A percentile compares a stretch with the other conserved stretches of the same genome.
phyloP scores from a whole-genome alignment of 2,113 vertebrate genomes.

The Mormyrus lacerda region DNA sequence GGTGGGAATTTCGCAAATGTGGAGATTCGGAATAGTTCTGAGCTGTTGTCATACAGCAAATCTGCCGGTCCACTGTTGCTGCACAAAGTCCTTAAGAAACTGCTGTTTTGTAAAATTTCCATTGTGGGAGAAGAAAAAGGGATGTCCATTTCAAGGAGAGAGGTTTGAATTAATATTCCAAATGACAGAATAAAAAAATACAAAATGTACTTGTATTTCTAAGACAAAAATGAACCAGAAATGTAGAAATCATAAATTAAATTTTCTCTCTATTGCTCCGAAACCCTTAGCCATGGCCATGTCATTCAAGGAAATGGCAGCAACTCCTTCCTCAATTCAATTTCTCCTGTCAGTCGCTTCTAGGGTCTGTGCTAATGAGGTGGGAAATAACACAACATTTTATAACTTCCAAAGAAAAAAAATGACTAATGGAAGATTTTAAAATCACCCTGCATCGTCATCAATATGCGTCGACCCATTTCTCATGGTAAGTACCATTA shows the following conservation, averaged over 20 bases:
- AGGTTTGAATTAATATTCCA: conserved; percentile 60
- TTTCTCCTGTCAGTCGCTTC: neutral
- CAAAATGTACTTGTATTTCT: neutral
- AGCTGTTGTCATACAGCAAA: conserved; percentile 81
- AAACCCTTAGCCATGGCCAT: neutral
- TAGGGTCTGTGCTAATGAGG: neutral
- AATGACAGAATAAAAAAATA: neutral
- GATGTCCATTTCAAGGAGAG: conserved; percentile 79
- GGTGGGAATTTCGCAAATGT: conserved; percentile 77
- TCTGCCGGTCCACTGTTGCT: conserved; percentile 63
- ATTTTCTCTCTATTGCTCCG: neutral
- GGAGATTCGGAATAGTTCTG: conserved; percentile 88
- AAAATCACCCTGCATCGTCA: conserved; percentile 6
- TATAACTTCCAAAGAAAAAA: neutral
- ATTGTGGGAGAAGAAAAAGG: conserved; percentile 57
- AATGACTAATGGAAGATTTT: neutral
- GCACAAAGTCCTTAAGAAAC: conserved; percentile 64
- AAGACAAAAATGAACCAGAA: neutral
- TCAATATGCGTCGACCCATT: neutral
- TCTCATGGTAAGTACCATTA: neutral
- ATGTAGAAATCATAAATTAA: neutral
- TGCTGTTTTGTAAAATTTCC: conserved; percentile 74
- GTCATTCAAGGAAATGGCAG: neutral
- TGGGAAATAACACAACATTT: neutral
- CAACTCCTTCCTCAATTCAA: neutral